Percentiles rank a stretch among this genome's conserved stretches.
These are phyloP conservation scores for Heteropelma amictum DNA, from an alignment of 2,888 invertebrate species.

Conservation along the genomic window DNA sequence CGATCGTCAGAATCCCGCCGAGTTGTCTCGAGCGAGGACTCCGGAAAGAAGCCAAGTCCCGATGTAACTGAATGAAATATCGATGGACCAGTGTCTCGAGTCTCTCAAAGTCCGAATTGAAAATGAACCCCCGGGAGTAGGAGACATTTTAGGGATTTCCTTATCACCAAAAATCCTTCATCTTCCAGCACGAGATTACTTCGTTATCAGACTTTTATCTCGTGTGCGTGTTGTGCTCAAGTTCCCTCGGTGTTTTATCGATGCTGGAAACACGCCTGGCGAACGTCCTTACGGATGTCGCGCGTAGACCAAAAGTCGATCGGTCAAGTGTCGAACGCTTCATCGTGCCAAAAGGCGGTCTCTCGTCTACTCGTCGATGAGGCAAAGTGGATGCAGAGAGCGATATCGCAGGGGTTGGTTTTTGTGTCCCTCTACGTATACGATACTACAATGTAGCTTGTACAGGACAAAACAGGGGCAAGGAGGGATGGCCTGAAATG, in stretches of 20 bases:
- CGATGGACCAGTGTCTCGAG: no score
- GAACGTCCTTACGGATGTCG: neutral
- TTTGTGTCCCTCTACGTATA: neutral
- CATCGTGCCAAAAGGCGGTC: conserved; percentile 23
- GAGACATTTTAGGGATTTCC: no score
- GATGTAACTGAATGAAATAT: no score
- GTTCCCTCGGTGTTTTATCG: neutral
- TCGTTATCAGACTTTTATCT: no score
- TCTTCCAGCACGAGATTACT: no score
- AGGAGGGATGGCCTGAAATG: conserved; percentile 59
- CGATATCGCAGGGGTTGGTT: conserved; percentile 13
- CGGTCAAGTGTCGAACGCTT: conserved; percentile 39
- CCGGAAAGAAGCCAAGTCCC: no score
- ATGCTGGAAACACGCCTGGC: neutral
- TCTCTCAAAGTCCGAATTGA: no score
- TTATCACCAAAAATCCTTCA: no score
- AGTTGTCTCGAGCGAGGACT: no score
- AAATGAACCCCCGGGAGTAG: no score
- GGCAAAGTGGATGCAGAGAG: conserved; percentile 21
- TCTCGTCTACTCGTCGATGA: conserved; percentile 23
- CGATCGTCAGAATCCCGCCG: conserved; percentile 20
- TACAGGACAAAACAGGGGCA: conserved; percentile 53
- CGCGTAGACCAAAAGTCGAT: conserved; percentile 22
- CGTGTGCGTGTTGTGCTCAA: no score
- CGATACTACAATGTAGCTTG: conserved; percentile 27